These are phyloP conservation scores for Popillia japonica DNA, from an alignment of 1,140 invertebrate genomes.

Conservation along the genomic window DNA sequence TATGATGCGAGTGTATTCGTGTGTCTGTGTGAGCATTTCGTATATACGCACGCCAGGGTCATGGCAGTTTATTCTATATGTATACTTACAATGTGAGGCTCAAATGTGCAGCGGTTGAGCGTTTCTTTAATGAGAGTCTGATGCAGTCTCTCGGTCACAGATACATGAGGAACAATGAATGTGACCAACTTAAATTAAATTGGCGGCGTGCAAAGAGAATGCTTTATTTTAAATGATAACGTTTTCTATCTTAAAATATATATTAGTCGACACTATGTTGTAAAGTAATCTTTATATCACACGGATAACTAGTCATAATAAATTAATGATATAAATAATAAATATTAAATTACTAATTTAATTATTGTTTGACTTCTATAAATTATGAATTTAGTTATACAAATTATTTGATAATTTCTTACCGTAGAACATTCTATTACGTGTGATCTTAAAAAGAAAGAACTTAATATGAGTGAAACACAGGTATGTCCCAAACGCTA, in stretches of 20 bases:
- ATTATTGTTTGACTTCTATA: too few species aligned
- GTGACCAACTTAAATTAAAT: conserved; percentile 24
- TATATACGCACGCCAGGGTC: conserved; percentile 33
- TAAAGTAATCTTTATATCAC: too few species aligned
- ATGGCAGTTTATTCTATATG: conserved; percentile 35
- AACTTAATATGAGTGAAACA: too few species aligned
- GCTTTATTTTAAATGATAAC: background rate
- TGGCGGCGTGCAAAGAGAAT: background rate
- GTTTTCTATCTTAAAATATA: background rate
- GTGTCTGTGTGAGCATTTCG: conserved; percentile 30
- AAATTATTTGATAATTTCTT: too few species aligned
- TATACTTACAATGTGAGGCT: conserved; percentile 22
- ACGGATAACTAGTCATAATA: background rate
- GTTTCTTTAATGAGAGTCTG: conserved; percentile 35
- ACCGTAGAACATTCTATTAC: too few species aligned
- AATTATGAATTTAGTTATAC: too few species aligned
- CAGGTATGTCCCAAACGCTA: too few species aligned
- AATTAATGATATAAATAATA: background rate
- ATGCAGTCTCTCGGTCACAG: conserved; percentile 30
- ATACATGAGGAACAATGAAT: conserved; percentile 20
- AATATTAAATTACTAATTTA: too few species aligned
- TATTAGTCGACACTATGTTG: background rate
- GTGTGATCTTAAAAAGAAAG: too few species aligned
- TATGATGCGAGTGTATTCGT: conserved; percentile 2
- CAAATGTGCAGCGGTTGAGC: conserved; percentile 33